Conservation (phyloP, 1,140 invertebrate species). For the Helicoverpa armigera region DNA sequence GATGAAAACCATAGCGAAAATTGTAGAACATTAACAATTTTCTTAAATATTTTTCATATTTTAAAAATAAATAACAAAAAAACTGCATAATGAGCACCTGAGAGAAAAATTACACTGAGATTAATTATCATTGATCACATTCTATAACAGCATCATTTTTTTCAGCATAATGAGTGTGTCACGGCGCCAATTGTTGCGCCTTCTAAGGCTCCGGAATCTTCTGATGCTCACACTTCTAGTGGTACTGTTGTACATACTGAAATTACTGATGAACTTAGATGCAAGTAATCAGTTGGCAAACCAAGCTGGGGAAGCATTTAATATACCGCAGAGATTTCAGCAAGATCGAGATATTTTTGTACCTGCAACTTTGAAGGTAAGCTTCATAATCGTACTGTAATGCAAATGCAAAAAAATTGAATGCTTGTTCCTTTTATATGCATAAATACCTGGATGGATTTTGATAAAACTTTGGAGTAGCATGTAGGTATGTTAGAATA, state of each 20-base stretch:
- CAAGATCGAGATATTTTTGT: constrained; percentile 61
- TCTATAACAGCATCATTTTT: neutral
- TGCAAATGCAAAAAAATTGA: too few species aligned
- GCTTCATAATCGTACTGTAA: neutral
- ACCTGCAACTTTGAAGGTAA: constrained; percentile 70
- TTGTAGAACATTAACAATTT: too few species aligned
- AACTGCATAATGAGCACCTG: too few species aligned
- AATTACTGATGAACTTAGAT: constrained; percentile 44
- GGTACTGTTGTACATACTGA: constrained; percentile 64
- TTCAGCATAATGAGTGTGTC: constrained; percentile 53
- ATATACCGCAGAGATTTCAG: neutral
- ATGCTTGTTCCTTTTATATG: neutral
- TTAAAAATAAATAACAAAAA: too few species aligned
- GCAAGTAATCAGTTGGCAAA: neutral
- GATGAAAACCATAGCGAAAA: too few species aligned
- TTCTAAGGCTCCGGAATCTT: constrained; percentile 67
- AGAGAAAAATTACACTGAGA: too few species aligned
- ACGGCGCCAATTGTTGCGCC: constrained; percentile 59
- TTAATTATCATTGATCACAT: too few species aligned
- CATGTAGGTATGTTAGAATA: too few species aligned
- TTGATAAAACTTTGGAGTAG: neutral
- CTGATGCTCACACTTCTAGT: constrained; percentile 62
- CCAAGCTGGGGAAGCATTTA: constrained; percentile 9
- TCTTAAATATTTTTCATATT: too few species aligned
- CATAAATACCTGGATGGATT: neutral